These are phyloP conservation scores for Drosophila aldrichi DNA, from an alignment of 2,888 invertebrate species.

Conservation along the genomic window DNA sequence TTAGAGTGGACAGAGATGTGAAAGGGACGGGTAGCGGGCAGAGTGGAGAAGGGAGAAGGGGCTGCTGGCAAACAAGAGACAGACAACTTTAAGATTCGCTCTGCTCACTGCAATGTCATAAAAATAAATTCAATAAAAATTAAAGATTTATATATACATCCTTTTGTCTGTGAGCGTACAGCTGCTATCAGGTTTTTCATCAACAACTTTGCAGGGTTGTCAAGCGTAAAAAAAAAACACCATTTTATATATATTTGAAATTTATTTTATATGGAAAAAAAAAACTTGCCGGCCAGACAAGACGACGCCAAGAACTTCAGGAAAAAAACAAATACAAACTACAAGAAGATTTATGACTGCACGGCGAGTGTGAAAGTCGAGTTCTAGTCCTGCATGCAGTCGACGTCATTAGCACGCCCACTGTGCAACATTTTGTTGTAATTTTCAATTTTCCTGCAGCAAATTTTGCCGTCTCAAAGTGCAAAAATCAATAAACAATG, in stretches of 20 bases:
- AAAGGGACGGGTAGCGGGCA: too few relatives aligned
- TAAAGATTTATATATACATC: slow-evolving; percentile 56
- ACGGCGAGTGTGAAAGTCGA: slow-evolving; percentile 32
- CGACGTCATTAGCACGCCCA: slow-evolving; percentile 60
- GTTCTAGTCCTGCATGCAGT: slow-evolving; percentile 4
- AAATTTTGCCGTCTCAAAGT: slow-evolving; percentile 40
- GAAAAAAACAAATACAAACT: slow-evolving; percentile 28
- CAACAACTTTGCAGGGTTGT: slow-evolving; percentile 35
- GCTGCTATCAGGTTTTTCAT: slow-evolving; percentile 64
- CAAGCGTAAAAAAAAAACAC: slow-evolving; percentile 11
- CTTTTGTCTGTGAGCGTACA: slow-evolving; percentile 60
- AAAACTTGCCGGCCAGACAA: slow-evolving; percentile 58
- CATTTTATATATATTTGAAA: slow-evolving; percentile 3
- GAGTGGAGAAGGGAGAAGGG: too few relatives aligned
- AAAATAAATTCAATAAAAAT: slow-evolving; percentile 78
- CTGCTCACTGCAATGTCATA: slow-evolving; percentile 73
- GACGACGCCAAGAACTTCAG: slow-evolving; percentile 55
- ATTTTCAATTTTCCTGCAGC: slow-evolving; percentile 4
- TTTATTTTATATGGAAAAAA: slow-evolving; percentile 34
- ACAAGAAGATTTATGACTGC: slow-evolving; percentile 52
- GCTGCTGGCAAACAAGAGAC: slow-evolving; percentile 12
- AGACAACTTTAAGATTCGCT: slow-evolving; percentile 59
- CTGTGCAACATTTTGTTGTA: slow-evolving; percentile 39
- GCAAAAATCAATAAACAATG: slow-evolving; percentile 80
- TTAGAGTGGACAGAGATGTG: slow-evolving; percentile 3